Evolutionary conservation across 2,113 vertebrate species (phyloP), one percentile per base, ranked within the genome.

Genomic region (Oncorhynchus masou): DNA sequence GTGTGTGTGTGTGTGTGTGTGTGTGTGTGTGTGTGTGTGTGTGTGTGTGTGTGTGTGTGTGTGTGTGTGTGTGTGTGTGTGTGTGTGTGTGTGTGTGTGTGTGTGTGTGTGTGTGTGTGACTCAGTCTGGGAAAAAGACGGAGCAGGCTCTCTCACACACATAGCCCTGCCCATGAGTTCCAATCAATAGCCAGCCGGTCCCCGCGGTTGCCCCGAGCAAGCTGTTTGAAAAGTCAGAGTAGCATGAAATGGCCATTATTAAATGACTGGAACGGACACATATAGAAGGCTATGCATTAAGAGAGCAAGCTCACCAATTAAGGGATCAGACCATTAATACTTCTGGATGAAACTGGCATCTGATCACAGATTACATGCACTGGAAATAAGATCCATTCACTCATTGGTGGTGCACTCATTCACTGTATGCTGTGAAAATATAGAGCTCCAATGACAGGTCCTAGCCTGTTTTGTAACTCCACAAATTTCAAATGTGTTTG

Each of bases 221-320:
- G 92, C 92, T 92, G 93, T 91, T 93, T 93, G 91, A 91, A 92
- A 91, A 94, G 91, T 91, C 92, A 92, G 90, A 92, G 90, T 87
- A 91, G 91, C 90, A 92, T 91, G 91, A 93, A 92, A 93, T 92
- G 88, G 89, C 90, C 88, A 88, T 94, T 94, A 93, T 94, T 93
- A 94, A 92, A 93, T 94, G 92, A 93, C 92, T 83, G 88, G 84
- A 87, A 92, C 75, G 82, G 90, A 92, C 92, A 92, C 90, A 91
- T 94, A 92, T 91, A 90, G 92, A 92, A 90, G 87, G 89, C 89
- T 86, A 92, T 91, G 92, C 90, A 93, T 93, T 93, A 93, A 92
- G 90, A 89, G 92, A 91, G 92, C 89, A 91, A 90, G 87, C 88
- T 88, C 86, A 84, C 86, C 92, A 92, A 93, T 94, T 93, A 93